These are phyloP conservation scores for Enteromius unitaeniatus DNA, from an alignment of 2,797 vertebrate genomes.

Conservation along the genomic window DNA sequence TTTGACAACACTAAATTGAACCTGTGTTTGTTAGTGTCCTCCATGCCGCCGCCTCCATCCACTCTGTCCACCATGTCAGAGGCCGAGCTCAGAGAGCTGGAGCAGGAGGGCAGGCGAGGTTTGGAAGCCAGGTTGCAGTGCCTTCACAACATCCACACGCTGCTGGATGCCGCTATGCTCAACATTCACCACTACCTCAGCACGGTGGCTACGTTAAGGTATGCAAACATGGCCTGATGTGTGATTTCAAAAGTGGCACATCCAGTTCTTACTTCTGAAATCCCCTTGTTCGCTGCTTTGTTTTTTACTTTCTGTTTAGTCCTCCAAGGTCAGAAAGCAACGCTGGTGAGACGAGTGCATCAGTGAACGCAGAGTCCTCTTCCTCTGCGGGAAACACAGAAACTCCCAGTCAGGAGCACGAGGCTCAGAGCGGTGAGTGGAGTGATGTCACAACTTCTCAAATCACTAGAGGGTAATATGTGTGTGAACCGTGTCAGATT, in stretches of 20 bases:
- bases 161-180: constrained; percentile 94
- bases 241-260: neutral
- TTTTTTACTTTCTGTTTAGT: constrained; percentile 61
- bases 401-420: constrained; percentile 56
- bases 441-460: neutral
- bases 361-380: constrained; percentile 48
- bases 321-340: constrained; percentile 71
- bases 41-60: constrained; percentile 91
- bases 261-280: neutral
- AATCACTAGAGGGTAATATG: neutral
- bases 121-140: constrained; percentile 92
- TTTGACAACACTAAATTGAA: too few relatives aligned
- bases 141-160: constrained; percentile 94
- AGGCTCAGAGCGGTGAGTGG: constrained; percentile 65
- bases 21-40: constrained; percentile 82
- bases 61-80: constrained; percentile 89
- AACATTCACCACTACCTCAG: constrained; percentile 97
- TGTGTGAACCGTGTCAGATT: neutral
- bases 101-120: constrained; percentile 88
- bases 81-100: constrained; percentile 89
- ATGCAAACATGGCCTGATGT: neutral
- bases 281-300: constrained; percentile 7
- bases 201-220: constrained; percentile 88
- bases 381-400: constrained; percentile 58
- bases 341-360: constrained; percentile 58